Base-by-base conservation (phyloP, 2,888 invertebrate genomes). In the Coenonympha arcania region DNA sequence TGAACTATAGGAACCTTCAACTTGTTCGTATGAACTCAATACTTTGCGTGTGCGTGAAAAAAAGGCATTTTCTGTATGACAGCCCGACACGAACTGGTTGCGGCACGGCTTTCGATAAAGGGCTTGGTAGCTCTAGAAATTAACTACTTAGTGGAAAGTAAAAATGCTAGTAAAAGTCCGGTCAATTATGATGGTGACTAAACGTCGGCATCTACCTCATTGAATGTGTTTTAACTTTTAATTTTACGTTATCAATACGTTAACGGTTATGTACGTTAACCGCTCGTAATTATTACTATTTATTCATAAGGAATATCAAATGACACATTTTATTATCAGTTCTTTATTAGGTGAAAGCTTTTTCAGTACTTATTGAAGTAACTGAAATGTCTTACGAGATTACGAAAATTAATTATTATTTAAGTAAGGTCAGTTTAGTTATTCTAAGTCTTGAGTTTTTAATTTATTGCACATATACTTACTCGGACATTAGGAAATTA, bases 121-220 rank as follows among this genome's bases (percentile, higher is more conserved):
- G 79, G 79, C 76, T 69, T 57, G 58, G 61, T 63, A 63, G 59
- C 57, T 57, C 54, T 58, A 62, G 61, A 65, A 62, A 64, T 61
- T 60, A 59, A 50, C 22, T 61, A n/a, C n/a, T n/a, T n/a, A 58
- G 62, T 68, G 69, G 75, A 78, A 78, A 78, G 77, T 78, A 76
- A 77, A 76, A 77, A 73, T 71, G 66, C 57, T 57, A 72, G 76
- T 78, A 74, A 78, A 75, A 76, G 73, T 66, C 64, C 56, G 48
- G 59, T 50, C 60, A 65, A 70, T 71, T 69, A 66, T 59, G 53
- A 63, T 64, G 63, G 59, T 58, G 62, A 60, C 47, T 61, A 57
- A 49, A 42, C 26, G 43, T 39, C 43, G 48, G 48, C 22, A 16
- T 39, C 51, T 48, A 39, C 46, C 41, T 42, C 33, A 53, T 47